These are phyloP conservation scores for Clarias magur DNA, from an alignment of 2,113 vertebrate species.

Conservation along the genomic window DNA sequence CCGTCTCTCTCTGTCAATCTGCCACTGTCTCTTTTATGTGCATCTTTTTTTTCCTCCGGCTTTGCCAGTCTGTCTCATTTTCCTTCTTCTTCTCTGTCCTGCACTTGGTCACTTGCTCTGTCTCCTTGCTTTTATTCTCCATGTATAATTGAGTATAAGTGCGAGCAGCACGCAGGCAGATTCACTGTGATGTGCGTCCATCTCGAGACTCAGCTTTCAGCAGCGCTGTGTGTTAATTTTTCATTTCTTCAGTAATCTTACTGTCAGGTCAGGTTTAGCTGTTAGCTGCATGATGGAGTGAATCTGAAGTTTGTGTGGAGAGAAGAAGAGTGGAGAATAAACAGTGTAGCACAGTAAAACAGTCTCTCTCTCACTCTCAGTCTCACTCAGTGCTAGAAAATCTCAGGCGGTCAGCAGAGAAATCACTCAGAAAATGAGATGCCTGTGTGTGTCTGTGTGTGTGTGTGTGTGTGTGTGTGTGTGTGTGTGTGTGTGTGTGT, in stretches of 20 bases:
- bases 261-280: not conserved
- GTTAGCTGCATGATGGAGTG: not conserved
- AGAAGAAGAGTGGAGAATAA: not conserved
- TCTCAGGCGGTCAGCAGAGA: constrained; percentile 42
- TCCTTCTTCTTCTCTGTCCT: not conserved
- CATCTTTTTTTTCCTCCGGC: not conserved
- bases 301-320: not conserved
- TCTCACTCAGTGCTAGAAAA: constrained; percentile 29
- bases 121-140: constrained; percentile 14
- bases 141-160: constrained; percentile 47
- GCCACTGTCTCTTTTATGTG: not conserved
- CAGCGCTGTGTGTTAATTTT: constrained; percentile 37
- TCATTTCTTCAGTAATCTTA: constrained; percentile 43
- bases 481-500: constrained; percentile 39
- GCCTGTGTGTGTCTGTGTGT: constrained; percentile 36
- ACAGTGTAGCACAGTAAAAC: not conserved
- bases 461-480: constrained; percentile 42
- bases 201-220: constrained; percentile 35
- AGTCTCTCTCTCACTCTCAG: not conserved
- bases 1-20: not conserved
- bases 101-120: not conserved
- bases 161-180: constrained; percentile 28
- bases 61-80: too few species aligned
- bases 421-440: constrained; percentile 32
- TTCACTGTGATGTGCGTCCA: constrained; percentile 19